A percentile compares a stretch with the other conserved stretches of the same genome.
These are phyloP conservation scores for Lepidocyrtoides sp. DNA, from an alignment of 2,888 invertebrate species.

Conservation along the genomic window DNA sequence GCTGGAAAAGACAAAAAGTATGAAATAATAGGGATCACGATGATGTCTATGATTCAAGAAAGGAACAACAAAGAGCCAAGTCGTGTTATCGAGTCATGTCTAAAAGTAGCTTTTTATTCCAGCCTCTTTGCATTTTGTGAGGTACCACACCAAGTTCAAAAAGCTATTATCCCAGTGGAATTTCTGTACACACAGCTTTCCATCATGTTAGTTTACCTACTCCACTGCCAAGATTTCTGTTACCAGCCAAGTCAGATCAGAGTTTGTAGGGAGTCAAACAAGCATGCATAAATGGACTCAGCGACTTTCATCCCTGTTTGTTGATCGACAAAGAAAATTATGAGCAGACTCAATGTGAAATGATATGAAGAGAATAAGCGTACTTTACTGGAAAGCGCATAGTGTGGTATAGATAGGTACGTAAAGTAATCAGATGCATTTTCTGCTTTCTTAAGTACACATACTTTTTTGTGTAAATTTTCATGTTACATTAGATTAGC, in stretches of 20 bases:
- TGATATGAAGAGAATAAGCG: too few relatives aligned
- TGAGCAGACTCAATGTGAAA: too few relatives aligned
- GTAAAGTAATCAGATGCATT: neutral
- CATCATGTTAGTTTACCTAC: neutral
- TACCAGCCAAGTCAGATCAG: too few relatives aligned
- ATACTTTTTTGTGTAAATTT: slow-evolving; percentile 18
- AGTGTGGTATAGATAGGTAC: too few relatives aligned
- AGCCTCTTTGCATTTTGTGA: slow-evolving; percentile 1
- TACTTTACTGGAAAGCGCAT: too few relatives aligned
- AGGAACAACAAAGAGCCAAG: neutral
- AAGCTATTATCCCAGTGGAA: slow-evolving; percentile 11
- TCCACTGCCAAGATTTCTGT: too few relatives aligned
- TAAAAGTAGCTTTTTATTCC: slow-evolving; percentile 25
- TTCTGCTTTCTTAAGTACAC: neutral
- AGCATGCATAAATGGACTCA: too few relatives aligned
- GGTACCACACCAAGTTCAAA: neutral
- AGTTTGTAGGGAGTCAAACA: too few relatives aligned
- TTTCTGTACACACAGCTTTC: neutral
- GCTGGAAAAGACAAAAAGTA: slow-evolving; percentile 3
- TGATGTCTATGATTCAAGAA: neutral
- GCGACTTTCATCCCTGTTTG: too few relatives aligned
- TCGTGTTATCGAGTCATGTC: slow-evolving; percentile 20
- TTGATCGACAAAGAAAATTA: too few relatives aligned
- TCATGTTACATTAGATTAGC: slow-evolving; percentile 1
- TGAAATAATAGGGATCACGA: neutral